Evolutionary conservation across 2,113 vertebrate genomes (phyloP).

Genomic region (Tapirus terrestris): DNA sequence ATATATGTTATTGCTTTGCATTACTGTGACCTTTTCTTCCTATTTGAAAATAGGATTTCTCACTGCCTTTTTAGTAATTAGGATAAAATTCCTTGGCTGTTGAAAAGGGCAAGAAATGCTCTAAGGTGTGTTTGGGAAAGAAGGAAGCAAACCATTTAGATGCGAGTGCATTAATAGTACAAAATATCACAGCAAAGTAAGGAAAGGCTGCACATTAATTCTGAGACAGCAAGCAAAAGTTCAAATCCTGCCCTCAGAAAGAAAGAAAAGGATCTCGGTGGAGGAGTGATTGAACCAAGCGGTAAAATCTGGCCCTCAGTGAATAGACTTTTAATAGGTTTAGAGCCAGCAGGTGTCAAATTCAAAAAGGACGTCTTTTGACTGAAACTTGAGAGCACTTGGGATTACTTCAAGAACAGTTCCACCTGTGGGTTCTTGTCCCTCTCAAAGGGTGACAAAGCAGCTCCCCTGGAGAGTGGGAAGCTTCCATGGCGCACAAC

Average conservation of each 20-base stretch:
- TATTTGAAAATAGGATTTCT: background rate
- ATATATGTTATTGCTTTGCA: background rate
- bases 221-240: background rate
- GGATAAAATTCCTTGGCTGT: background rate
- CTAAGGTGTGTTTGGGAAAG: background rate
- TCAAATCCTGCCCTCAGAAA: background rate
- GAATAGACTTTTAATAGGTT: slow-evolving; percentile 9
- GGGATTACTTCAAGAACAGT: background rate
- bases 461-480: background rate
- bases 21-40: background rate
- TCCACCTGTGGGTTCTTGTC: background rate
- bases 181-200: background rate
- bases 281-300: background rate
- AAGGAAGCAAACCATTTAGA: background rate
- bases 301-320: background rate
- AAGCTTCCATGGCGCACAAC: rapidly evolving
- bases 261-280: background rate
- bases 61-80: background rate
- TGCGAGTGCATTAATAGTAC: background rate
- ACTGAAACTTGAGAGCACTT: background rate
- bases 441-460: background rate
- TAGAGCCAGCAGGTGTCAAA: slow-evolving; percentile 29
- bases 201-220: background rate
- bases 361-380: slow-evolving; percentile 16
- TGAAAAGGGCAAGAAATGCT: background rate